Evolutionary conservation across 92 coral and sea anemone species (phyloP).

Genomic region (Umimayanthus chanpuru): DNA sequence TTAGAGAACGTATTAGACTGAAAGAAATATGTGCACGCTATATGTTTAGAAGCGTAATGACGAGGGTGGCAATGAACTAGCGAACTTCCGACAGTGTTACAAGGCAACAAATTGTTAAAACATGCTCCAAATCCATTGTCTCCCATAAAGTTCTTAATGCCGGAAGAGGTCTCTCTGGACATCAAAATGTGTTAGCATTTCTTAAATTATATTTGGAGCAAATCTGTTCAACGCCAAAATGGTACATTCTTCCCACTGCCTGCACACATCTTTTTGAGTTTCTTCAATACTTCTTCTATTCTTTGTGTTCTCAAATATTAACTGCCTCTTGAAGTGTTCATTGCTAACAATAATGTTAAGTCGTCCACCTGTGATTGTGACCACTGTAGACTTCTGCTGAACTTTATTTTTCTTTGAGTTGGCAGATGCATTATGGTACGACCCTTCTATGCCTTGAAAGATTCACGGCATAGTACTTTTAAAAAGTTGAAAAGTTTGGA

Average conservation of each 20-base stretch:
- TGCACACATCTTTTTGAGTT: constrained; percentile 22
- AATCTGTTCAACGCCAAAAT: constrained; percentile 45
- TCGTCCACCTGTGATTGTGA: not conserved
- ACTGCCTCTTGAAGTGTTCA: constrained; percentile 27
- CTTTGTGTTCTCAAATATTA: constrained; percentile 38
- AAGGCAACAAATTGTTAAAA: constrained; percentile 31
- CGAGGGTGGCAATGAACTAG: too few species aligned
- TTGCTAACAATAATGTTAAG: constrained; percentile 29
- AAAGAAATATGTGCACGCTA: constrained; percentile 38
- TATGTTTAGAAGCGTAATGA: not conserved
- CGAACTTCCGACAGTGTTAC: too few species aligned
- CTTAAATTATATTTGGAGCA: constrained; percentile 51
- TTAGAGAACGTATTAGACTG: constrained; percentile 38
- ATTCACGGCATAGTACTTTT: not conserved
- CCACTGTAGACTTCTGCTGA: constrained; percentile 27
- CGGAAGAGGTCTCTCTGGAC: constrained; percentile 46
- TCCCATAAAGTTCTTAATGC: constrained; percentile 44
- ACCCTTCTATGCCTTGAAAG: not conserved
- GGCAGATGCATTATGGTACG: too few species aligned
- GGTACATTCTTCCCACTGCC: constrained; percentile 18
- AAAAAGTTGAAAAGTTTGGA: too few species aligned
- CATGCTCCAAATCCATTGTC: constrained; percentile 46
- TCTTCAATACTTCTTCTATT: constrained; percentile 25
- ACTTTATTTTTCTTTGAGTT: not conserved
- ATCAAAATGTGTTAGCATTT: constrained; percentile 41